Base-by-base conservation (phyloP, 2,113 vertebrate genomes). In the Anas platyrhynchos region DNA sequence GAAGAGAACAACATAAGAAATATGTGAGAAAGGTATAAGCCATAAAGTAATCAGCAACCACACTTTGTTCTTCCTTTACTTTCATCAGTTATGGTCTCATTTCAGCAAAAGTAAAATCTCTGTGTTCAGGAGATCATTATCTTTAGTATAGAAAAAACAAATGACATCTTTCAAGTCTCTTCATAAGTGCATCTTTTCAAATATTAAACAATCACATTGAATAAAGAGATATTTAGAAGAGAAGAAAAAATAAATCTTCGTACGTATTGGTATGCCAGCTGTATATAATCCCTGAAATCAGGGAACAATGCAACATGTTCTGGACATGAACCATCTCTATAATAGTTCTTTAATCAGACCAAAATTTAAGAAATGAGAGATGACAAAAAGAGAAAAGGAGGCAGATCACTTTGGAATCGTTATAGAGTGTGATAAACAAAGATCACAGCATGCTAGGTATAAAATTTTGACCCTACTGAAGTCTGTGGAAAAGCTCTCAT, bases 401-500 rank as follows among this genome's bases (percentile, higher is more conserved):
- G 2, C 3, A 7, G 16, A 8, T 69, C 43, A 82, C 56, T 76
- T 18, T 36, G 41, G 32, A 31, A 43, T 59, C 43, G 12, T 65
- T 83, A 80, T 56, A 34, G 17, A 54, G 7, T 56, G 31, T 73
- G 55, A 77, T 54, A 77, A 77, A 16, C 13, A 88, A 89, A 93
- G 29, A 88, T 69, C 20, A 86, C 36, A 89, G 48, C 5, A 0
- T 46, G 31, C n/a, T 73, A 29, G 12, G 13, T 16, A 13, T 78
- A 73, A 91, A 86, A 81, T 36, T 80, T 56, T 93, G 32, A 76
- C 86, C 22, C 78, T 27, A 32, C 8, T 92, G 55, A 81, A 77
- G 21, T 69, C 55, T 55, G 56, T 67, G 46, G 44, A 77, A 93
- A 94, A 81, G 9, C 18, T 81, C 25, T 86, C 36, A 50, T 58